Evolutionary conservation across 2,888 invertebrate species (phyloP), one percentile per base, ranked within the genome.

Genomic region (Pyrgus malvae): DNA sequence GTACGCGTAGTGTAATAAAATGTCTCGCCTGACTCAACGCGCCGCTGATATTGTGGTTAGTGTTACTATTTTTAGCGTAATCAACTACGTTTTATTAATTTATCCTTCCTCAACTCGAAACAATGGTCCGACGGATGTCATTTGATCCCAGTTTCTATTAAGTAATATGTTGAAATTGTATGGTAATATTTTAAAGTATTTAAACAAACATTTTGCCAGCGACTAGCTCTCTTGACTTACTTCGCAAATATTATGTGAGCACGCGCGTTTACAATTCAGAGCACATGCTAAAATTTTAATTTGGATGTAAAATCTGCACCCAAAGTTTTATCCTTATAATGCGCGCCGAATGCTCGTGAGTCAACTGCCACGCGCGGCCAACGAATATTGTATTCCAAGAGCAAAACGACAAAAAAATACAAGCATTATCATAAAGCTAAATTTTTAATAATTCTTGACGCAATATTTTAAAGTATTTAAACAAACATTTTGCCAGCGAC

Each of bases 291-390:
- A 54, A 46, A 25, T 46, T 54, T 54, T 46, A 46, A 45, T 46
- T 54, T 40, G 31, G 11, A 46, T 54, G 46, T 46, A 46, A 31
- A 46, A 40, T 46, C 21, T 46, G 37, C 51, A 44, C 44, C 38
- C 29, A 46, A 46, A 54, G 38, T 54, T 45, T 53, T 54, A 54
- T 54, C 46, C 46, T 46, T 54, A 46, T 56, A 56, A 51, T 51
- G 46, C 50, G 50, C 41, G 35, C 41, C 48, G 37, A 37, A 48
- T 51, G 41, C 27, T 29, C 38, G n/a, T 70, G 80, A 85, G 76
- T 82, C 79, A 80, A 78, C 76, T 70, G 62, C 62, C 68, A 72
- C 72, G 70, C 66, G 68, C 76, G 70, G 73, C 76, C 80, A 75
- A 66, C 74, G 70, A 75, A 78, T n/a, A n/a, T n/a, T n/a, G n/a